Evolutionary conservation across 1,140 invertebrate species (phyloP).

Genomic region (Gryon sp.): DNA sequence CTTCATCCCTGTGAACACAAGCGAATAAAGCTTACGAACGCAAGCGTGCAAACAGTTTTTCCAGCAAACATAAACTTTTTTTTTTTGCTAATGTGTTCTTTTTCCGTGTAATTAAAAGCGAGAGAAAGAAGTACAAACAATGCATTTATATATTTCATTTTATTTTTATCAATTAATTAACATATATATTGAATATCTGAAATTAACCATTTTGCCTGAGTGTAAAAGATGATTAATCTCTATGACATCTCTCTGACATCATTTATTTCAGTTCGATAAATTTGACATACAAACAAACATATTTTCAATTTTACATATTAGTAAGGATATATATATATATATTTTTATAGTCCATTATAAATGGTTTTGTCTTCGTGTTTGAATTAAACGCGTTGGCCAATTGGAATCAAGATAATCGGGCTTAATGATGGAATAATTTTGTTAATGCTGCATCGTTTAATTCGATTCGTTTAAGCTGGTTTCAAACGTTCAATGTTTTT

Average conservation of each 20-base stretch:
- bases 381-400: constrained; percentile 39
- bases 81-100: constrained; percentile 10
- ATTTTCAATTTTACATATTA: too few species aligned
- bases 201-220: too few species aligned
- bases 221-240: too few species aligned
- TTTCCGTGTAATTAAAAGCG: too few species aligned
- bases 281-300: too few species aligned
- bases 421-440: constrained; percentile 50
- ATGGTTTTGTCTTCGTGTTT: constrained; percentile 36
- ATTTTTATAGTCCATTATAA: constrained; percentile 33
- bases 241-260: too few species aligned
- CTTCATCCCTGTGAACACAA: neutral
- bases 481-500: constrained; percentile 26
- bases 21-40: neutral
- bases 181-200: too few species aligned
- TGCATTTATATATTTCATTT: too few species aligned
- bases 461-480: constrained; percentile 41
- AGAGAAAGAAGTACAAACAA: too few species aligned
- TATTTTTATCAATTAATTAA: too few species aligned
- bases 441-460: constrained; percentile 36
- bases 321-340: too few species aligned
- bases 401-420: constrained; percentile 38
- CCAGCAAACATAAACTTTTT: constrained; percentile 6
- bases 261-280: too few species aligned
- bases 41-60: neutral